phyloP scores from a whole-genome alignment of 2,113 vertebrate species.

The Crotalus viridis region DNA sequence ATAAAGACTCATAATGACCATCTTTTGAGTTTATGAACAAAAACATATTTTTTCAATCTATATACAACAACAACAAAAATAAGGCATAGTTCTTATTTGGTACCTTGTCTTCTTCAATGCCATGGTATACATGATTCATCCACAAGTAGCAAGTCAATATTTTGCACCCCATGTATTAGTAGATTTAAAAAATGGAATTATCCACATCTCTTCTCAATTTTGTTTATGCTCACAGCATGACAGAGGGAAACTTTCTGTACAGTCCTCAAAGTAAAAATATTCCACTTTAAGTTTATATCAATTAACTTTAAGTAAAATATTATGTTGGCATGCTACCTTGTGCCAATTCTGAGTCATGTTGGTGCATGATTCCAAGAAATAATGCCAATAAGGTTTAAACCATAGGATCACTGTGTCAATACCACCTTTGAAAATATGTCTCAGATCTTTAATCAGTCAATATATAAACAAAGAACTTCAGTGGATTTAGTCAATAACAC shows the following conservation, averaged over 20 bases:
- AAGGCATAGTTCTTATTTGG: neutral
- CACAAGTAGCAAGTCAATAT: neutral
- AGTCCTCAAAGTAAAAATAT: neutral
- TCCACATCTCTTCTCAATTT: neutral
- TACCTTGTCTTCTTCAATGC: neutral
- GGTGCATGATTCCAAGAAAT: neutral
- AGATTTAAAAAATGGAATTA: neutral
- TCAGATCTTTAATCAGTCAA: neutral
- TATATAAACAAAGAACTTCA: neutral
- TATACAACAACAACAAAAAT: neutral
- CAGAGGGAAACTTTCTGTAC: neutral
- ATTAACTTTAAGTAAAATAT: neutral
- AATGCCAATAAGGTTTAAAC: neutral
- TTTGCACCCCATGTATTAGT: neutral
- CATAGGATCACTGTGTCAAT: neutral
- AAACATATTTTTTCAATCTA: neutral
- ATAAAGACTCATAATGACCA: neutral
- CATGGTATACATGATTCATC: neutral
- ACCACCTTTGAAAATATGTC: neutral
- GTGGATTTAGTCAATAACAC: neutral
- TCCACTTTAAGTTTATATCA: neutral
- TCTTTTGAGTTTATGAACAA: neutral
- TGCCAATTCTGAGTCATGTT: neutral
- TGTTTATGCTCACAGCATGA: neutral
- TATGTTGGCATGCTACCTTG: neutral